phyloP scores from a whole-genome alignment of 2,888 invertebrate genomes.

The Tiphia femorata region DNA sequence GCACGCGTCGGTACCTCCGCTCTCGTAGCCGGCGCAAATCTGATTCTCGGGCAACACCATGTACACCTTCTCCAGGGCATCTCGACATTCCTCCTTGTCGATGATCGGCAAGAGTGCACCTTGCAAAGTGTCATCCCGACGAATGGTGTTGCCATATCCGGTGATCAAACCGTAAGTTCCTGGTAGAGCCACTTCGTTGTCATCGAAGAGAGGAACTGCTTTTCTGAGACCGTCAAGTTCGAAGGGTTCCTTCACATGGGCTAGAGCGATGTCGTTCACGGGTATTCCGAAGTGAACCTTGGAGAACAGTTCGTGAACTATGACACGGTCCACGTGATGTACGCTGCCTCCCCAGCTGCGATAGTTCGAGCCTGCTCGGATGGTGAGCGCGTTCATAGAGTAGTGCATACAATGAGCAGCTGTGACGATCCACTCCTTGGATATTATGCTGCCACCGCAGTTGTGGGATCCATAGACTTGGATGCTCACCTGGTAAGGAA shows the following conservation, averaged over 20 bases:
- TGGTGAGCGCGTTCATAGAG: neutral
- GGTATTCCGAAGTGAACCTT: neutral
- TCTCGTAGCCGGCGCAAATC: slow-evolving; percentile 73
- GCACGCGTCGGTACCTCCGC: slow-evolving; percentile 70
- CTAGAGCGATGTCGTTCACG: slow-evolving; percentile 70
- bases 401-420: slow-evolving; percentile 72
- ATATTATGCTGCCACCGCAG: slow-evolving; percentile 73
- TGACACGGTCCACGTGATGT: slow-evolving; percentile 19
- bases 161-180: slow-evolving; percentile 72
- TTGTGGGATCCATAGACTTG: slow-evolving; percentile 64
- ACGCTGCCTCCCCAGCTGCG: slow-evolving; percentile 40
- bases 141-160: slow-evolving; percentile 58
- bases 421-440: slow-evolving; percentile 70
- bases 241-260: slow-evolving; percentile 69
- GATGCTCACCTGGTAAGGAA: slow-evolving; percentile 47
- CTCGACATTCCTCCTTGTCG: slow-evolving; percentile 68
- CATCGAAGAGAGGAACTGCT: slow-evolving; percentile 67
- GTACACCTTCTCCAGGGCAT: slow-evolving; percentile 52
- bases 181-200: slow-evolving; percentile 61
- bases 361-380: slow-evolving; percentile 65
- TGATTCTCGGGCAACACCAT: slow-evolving; percentile 52
- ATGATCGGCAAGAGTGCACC: slow-evolving; percentile 72
- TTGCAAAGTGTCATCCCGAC: slow-evolving; percentile 59
- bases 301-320: slow-evolving; percentile 14
- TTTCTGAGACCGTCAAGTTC: slow-evolving; percentile 69